Percentiles rank a stretch among this genome's conserved stretches.
Conservation (phyloP, 30 jellyfish, hydroid and myxozoan species). For the Hydractinia echinata region DNA sequence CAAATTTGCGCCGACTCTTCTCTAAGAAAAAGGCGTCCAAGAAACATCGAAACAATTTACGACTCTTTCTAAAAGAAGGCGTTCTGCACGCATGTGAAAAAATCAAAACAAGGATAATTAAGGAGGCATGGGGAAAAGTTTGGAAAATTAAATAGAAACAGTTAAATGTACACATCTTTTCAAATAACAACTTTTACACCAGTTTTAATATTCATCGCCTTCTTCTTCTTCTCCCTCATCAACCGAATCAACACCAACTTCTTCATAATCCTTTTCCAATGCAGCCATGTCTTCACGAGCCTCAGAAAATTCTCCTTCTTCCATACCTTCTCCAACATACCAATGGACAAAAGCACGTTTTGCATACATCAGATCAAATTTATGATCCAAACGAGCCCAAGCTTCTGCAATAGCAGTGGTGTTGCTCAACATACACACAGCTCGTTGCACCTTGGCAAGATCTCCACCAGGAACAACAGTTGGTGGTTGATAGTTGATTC, state of each 20-base stretch:
- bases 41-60: too few relatives aligned
- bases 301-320: constrained; percentile 96
- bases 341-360: constrained; percentile 98
- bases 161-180: not conserved
- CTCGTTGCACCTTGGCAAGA: constrained; percentile 89
- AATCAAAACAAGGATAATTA: too few relatives aligned
- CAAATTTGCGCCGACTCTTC: too few relatives aligned
- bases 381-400: constrained; percentile 96
- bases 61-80: too few relatives aligned
- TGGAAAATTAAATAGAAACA: not conserved
- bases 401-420: constrained; percentile 97
- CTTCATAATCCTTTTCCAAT: constrained; percentile 94
- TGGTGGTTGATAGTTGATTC: constrained; percentile 96
- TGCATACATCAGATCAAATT: constrained; percentile 87
- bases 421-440: constrained; percentile 98
- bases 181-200: not conserved
- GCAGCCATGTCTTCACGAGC: constrained; percentile 99
- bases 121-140: too few relatives aligned
- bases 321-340: constrained; percentile 99
- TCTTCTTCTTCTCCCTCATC: constrained; percentile 88
- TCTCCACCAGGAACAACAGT: constrained; percentile 99
- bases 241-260: constrained; percentile 88
- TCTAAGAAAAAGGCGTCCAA: too few relatives aligned
- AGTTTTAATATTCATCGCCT: constrained; percentile 74
- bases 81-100: too few relatives aligned